phyloP scores from a whole-genome alignment of 37 sponge, comb jelly and placozoan genomes.

The Sycon ciliatum region DNA sequence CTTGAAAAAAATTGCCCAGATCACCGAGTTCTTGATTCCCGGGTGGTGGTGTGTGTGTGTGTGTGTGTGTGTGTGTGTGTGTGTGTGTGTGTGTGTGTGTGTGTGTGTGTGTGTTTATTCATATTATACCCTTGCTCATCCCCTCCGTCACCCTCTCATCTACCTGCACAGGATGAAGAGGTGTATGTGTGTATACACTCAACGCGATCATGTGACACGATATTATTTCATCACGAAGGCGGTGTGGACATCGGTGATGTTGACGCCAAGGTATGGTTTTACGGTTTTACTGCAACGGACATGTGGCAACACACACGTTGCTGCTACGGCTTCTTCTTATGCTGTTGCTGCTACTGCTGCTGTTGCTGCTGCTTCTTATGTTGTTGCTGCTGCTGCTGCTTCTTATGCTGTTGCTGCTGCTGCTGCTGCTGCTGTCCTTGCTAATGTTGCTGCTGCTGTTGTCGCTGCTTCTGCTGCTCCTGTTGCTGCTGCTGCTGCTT shows the following conservation, averaged over 20 bases:
- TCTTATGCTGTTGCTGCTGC: neutral
- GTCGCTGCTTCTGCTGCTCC: too few species aligned
- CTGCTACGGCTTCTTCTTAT: neutral
- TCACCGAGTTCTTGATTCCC: too few species aligned
- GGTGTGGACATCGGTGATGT: conserved; percentile 92
- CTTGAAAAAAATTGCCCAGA: too few species aligned
- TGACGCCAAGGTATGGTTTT: conserved; percentile 55
- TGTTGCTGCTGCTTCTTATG: neutral
- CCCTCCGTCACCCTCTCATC: neutral
- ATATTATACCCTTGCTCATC: neutral
- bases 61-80: neutral
- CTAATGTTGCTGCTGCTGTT: too few species aligned
- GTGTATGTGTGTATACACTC: conserved; percentile 68
- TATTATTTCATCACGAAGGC: conserved; percentile 82
- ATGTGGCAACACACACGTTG: neutral
- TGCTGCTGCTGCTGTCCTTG: neutral
- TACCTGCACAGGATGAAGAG: conserved; percentile 33
- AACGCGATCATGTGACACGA: conserved; percentile 62
- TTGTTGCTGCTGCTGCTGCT: neutral
- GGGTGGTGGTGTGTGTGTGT: conserved; percentile 1
- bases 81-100: neutral
- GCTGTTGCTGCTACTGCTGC: neutral
- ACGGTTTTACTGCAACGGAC: neutral
- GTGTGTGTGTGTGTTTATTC: neutral
- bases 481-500: too few species aligned